Evolutionary conservation across 2,888 invertebrate genomes (phyloP).

Genomic region (Oscheius myriophilus): DNA sequence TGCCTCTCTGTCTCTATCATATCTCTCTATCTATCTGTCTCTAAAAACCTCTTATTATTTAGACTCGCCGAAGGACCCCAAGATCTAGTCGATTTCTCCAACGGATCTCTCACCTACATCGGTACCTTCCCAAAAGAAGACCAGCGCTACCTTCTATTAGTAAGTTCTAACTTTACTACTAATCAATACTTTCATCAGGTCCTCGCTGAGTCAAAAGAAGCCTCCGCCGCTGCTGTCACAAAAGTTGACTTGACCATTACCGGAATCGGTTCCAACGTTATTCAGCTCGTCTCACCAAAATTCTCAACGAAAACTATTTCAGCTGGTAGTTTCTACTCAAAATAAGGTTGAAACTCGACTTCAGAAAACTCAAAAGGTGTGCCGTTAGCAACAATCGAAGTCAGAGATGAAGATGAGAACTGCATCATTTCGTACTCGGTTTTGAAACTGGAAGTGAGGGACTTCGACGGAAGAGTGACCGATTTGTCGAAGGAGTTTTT

Average conservation of each 20-base stretch:
- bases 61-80: constrained; percentile 24
- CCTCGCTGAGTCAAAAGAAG: constrained; percentile 3
- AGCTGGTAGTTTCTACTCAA: background rate
- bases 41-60: constrained; percentile 1
- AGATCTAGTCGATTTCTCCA: constrained; percentile 7
- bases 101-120: constrained; percentile 11
- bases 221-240: constrained; percentile 1
- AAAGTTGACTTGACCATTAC: constrained; percentile 13
- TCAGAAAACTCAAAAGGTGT: constrained; percentile 10
- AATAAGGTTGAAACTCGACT: background rate
- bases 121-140: constrained; percentile 15
- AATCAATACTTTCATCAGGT: background rate
- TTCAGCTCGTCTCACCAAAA: constrained; percentile 1
- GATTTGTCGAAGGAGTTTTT: constrained; percentile 9
- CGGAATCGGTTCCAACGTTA: constrained; percentile 19
- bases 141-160: constrained; percentile 8
- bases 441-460: background rate
- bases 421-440: background rate
- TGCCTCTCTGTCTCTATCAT: no score
- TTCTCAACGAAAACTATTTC: background rate
- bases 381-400: background rate
- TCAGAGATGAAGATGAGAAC: constrained; percentile 17
- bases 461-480: constrained; percentile 14
- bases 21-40: constrained; percentile 1
- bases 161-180: background rate